Conservation (phyloP, 2,113 vertebrate species). For the Podarcis muralis region DNA sequence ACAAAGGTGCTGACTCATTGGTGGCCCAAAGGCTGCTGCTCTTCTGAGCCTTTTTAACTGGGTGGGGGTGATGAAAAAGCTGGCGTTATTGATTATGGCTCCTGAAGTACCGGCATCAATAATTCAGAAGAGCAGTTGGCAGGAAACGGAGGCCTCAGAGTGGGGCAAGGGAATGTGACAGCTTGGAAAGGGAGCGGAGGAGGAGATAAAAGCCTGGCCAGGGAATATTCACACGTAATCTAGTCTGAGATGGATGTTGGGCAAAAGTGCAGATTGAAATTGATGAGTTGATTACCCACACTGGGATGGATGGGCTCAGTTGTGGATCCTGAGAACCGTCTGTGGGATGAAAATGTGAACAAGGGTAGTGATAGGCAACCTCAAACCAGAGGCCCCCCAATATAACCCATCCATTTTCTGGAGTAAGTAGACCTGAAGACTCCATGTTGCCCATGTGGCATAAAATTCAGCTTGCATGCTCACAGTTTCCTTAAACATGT, state of each 20-base stretch:
- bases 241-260: slow-evolving; percentile 45
- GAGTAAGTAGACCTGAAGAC: not conserved
- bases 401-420: not conserved
- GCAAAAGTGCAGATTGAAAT: slow-evolving; percentile 51
- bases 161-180: slow-evolving; percentile 30
- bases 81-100: slow-evolving; percentile 47
- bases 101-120: slow-evolving; percentile 66
- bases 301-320: slow-evolving; percentile 6
- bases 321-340: not conserved
- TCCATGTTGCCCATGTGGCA: not conserved
- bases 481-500: not conserved
- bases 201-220: slow-evolving; percentile 39
- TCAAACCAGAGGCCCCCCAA: not conserved
- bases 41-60: not conserved
- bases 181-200: slow-evolving; percentile 17
- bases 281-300: slow-evolving; percentile 3
- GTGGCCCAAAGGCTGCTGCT: not conserved
- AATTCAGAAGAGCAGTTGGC: slow-evolving; percentile 58
- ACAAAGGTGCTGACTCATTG: slow-evolving; percentile 20
- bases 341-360: not conserved
- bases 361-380: not conserved
- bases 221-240: not conserved
- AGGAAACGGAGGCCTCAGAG: slow-evolving; percentile 59
- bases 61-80: accelerated
- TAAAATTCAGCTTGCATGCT: not conserved